These are phyloP conservation scores for Chiloscyllium punctatum DNA, from an alignment of 2,797 vertebrate species.

Conservation along the genomic window DNA sequence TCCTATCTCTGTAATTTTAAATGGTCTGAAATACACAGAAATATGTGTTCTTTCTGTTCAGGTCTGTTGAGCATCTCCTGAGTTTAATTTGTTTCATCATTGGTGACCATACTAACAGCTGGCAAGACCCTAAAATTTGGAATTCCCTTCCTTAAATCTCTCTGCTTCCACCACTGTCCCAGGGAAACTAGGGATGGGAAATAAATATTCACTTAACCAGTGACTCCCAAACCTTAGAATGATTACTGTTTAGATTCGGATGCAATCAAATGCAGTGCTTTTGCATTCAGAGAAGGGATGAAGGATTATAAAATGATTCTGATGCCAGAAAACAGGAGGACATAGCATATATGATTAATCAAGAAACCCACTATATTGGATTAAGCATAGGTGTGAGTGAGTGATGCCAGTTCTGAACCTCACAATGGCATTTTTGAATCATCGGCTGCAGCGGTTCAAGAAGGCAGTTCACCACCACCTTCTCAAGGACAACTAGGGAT, in stretches of 20 bases:
- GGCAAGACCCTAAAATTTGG: background rate
- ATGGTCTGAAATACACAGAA: background rate
- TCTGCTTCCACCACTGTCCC: no score
- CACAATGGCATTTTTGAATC: background rate
- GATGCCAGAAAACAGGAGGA: background rate
- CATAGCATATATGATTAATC: background rate
- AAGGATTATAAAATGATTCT: background rate
- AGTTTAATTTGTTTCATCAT: background rate
- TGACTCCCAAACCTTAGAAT: background rate
- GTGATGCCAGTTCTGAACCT: background rate
- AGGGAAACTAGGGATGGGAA: no score
- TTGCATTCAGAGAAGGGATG: background rate
- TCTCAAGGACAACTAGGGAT: no score
- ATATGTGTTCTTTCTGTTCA: background rate
- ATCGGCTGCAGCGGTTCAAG: no score
- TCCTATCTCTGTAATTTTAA: background rate
- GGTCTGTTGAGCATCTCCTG: background rate
- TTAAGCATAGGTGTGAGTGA: background rate
- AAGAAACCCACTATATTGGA: background rate
- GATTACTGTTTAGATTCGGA: background rate
- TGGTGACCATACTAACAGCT: background rate
- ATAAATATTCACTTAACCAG: background rate
- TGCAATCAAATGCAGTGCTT: background rate
- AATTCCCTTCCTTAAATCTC: background rate
- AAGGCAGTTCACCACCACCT: no score